phyloP scores from a whole-genome alignment of 2,113 vertebrate genomes.

The Desmodus rotundus region DNA sequence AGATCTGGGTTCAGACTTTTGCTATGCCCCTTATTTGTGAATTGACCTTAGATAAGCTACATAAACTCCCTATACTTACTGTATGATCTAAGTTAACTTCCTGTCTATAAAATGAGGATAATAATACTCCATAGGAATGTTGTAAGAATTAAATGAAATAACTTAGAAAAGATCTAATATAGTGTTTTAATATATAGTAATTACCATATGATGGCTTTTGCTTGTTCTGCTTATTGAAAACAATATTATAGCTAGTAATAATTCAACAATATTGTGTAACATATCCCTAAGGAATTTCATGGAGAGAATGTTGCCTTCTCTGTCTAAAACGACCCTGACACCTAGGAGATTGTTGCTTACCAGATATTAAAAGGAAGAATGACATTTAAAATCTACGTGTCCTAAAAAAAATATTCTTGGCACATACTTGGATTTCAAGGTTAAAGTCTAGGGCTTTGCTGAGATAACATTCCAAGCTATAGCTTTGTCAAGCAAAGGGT shows the following conservation, averaged over 20 bases:
- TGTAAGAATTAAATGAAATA: not conserved
- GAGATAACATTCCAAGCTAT: constrained; percentile 2
- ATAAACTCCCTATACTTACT: not conserved
- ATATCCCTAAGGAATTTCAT: not conserved
- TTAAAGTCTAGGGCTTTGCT: constrained; percentile 31
- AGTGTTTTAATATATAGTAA: not conserved
- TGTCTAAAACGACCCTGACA: not conserved
- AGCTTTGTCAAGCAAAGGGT: constrained; percentile 11
- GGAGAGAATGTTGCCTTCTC: not conserved
- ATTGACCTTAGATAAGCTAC: not conserved
- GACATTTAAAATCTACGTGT: constrained; percentile 28
- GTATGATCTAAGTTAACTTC: not conserved
- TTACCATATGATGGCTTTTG: not conserved
- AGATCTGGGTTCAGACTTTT: not conserved
- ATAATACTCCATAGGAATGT: not conserved
- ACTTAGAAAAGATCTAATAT: not conserved
- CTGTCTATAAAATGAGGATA: constrained; percentile 11
- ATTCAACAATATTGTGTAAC: not conserved
- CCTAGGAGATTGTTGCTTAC: not conserved
- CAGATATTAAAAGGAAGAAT: constrained; percentile 40
- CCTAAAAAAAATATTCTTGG: not conserved
- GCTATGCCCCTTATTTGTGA: not conserved
- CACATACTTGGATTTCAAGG: constrained; percentile 22
- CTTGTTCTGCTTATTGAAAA: not conserved
- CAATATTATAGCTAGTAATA: not conserved